Conservation (phyloP, 1,140 invertebrate species). For the Neotoxoptera formosana region DNA sequence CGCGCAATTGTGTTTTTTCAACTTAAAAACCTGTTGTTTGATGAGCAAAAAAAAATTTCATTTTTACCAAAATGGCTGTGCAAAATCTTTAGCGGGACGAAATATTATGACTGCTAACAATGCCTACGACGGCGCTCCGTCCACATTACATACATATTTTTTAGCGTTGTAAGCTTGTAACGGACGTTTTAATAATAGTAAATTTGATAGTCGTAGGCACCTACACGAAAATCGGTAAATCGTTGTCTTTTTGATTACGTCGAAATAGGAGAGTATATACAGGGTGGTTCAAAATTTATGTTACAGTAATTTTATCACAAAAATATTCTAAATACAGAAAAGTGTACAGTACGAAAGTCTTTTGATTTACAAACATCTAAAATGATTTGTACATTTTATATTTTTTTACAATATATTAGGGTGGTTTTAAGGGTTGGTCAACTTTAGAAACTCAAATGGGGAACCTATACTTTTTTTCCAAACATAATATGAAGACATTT, state of each 20-base stretch:
- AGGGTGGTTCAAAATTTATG: too few relatives aligned
- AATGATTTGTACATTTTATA: too few relatives aligned
- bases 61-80: background rate
- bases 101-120: too few relatives aligned
- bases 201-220: background rate
- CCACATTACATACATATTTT: background rate
- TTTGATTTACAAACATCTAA: too few relatives aligned
- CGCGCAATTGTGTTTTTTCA: background rate
- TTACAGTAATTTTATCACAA: too few relatives aligned
- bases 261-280: background rate
- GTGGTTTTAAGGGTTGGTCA: too few relatives aligned
- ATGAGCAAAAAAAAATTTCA: background rate
- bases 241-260: background rate
- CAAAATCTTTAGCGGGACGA: background rate
- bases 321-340: too few relatives aligned
- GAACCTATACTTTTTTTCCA: too few relatives aligned
- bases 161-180: background rate
- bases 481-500: too few relatives aligned
- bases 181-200: background rate
- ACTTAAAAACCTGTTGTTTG: background rate
- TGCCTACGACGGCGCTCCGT: background rate
- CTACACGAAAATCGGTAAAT: background rate
- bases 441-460: too few relatives aligned
- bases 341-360: too few relatives aligned
- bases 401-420: too few relatives aligned